Conservation (phyloP, 2,888 invertebrate genomes). For the Athripsodes cinereus region DNA sequence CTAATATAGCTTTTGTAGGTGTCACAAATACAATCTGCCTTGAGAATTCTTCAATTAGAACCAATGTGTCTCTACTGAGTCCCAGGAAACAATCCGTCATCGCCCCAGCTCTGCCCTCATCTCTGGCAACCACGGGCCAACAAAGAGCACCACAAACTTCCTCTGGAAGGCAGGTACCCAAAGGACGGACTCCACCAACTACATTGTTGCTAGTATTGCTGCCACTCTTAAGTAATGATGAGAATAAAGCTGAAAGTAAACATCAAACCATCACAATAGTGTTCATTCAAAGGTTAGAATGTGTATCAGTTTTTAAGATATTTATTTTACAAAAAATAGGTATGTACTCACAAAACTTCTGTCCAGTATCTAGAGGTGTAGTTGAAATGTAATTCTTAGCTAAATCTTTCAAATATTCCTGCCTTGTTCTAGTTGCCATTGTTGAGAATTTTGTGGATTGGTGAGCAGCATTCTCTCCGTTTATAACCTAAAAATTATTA, state of each 20-base stretch:
- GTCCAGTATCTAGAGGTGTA: constrained; percentile 74
- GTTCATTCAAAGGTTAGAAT: no score
- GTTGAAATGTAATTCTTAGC: constrained; percentile 77
- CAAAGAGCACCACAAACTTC: constrained; percentile 74
- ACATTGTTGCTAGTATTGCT: constrained; percentile 65
- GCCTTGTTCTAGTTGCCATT: constrained; percentile 92
- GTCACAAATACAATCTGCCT: constrained; percentile 81
- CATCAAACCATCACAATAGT: no score
- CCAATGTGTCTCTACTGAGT: constrained; percentile 80
- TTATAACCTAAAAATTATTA: constrained; percentile 59
- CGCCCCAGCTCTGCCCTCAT: constrained; percentile 40
- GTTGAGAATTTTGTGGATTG: constrained; percentile 94
- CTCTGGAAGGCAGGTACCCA: constrained; percentile 68
- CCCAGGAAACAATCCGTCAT: constrained; percentile 76
- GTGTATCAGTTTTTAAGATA: no score
- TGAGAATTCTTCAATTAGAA: constrained; percentile 77
- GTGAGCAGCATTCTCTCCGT: constrained; percentile 95
- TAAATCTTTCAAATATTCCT: constrained; percentile 92
- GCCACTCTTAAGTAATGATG: constrained; percentile 50
- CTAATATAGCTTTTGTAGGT: constrained; percentile 75
- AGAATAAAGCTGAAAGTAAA: constrained; percentile 60
- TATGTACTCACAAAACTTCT: constrained; percentile 78
- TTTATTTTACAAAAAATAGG: not conserved
- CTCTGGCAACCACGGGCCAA: constrained; percentile 67
- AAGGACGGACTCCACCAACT: constrained; percentile 67